A percentile compares a stretch with the other conserved stretches of the same genome.
Evolutionary conservation across 1,140 invertebrate genomes (phyloP).

Genomic region (Propsilocerus akamusi): DNA sequence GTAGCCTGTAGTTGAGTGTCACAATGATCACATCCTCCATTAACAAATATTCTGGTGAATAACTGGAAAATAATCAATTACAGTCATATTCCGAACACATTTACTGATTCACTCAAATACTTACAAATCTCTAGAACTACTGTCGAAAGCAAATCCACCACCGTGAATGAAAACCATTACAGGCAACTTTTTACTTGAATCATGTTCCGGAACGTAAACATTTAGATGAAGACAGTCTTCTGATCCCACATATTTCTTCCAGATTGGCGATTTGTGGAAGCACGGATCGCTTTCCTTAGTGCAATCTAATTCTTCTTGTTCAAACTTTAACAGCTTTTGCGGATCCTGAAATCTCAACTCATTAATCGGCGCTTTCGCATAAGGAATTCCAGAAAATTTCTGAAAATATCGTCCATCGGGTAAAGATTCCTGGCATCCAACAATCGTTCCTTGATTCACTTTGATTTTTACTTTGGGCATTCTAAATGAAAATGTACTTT

Average conservation of each 20-base stretch:
- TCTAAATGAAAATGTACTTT: neutral
- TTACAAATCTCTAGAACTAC: slow-evolving; percentile 23
- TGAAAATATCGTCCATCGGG: slow-evolving; percentile 24
- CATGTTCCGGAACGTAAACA: slow-evolving; percentile 21
- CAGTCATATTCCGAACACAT: no score
- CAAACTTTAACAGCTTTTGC: slow-evolving; percentile 13
- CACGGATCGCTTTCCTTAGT: slow-evolving; percentile 14
- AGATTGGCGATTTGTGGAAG: slow-evolving; percentile 15
- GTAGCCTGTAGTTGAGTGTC: slow-evolving; percentile 41
- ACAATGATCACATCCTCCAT: slow-evolving; percentile 39
- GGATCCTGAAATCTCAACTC: slow-evolving; percentile 24
- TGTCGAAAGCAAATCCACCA: slow-evolving; percentile 28
- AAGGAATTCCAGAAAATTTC: slow-evolving; percentile 29
- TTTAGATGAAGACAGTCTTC: slow-evolving; percentile 25
- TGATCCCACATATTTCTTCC: slow-evolving; percentile 12
- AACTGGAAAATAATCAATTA: no score
- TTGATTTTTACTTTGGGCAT: slow-evolving; percentile 7
- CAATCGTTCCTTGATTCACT: slow-evolving; percentile 18
- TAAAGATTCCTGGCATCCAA: slow-evolving; percentile 12
- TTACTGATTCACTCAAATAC: neutral
- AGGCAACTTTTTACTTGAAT: slow-evolving; percentile 17
- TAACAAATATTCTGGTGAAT: slow-evolving; percentile 34
- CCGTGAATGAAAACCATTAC: slow-evolving; percentile 34
- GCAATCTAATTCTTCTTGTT: slow-evolving; percentile 14
- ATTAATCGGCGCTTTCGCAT: slow-evolving; percentile 29